phyloP scores from a whole-genome alignment of 1,140 invertebrate species.

The Meteorus sp. region DNA sequence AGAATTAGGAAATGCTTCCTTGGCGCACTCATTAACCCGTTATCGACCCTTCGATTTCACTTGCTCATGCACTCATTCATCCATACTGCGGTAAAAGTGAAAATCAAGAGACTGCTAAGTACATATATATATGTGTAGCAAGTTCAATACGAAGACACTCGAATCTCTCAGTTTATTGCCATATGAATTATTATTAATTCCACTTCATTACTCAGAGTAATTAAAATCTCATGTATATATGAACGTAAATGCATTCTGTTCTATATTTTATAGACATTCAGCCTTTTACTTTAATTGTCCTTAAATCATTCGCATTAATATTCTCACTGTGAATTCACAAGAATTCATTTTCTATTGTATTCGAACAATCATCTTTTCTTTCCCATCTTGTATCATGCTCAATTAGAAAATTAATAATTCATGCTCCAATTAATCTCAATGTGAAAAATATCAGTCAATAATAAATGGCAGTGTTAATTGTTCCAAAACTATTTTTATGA shows the following conservation, averaged over 20 bases:
- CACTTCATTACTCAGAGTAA: constrained; percentile 10
- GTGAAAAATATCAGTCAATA: too few species aligned
- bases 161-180: background rate
- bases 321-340: background rate
- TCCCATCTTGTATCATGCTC: too few species aligned
- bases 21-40: constrained; percentile 3
- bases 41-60: constrained; percentile 13
- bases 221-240: background rate
- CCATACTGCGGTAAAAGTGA: background rate
- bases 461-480: too few species aligned
- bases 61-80: constrained; percentile 4
- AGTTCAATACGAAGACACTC: background rate
- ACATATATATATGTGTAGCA: background rate
- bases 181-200: constrained; percentile 8
- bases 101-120: background rate
- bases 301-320: constrained; percentile 1
- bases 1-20: constrained; percentile 5
- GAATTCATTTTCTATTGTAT: background rate
- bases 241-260: too few species aligned
- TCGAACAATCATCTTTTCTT: background rate
- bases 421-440: too few species aligned
- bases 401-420: too few species aligned
- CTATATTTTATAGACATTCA: constrained; percentile 1
- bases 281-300: constrained; percentile 9
- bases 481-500: too few species aligned